Base-by-base conservation (phyloP, 2,888 invertebrate genomes). In the Idaea aversata region DNA sequence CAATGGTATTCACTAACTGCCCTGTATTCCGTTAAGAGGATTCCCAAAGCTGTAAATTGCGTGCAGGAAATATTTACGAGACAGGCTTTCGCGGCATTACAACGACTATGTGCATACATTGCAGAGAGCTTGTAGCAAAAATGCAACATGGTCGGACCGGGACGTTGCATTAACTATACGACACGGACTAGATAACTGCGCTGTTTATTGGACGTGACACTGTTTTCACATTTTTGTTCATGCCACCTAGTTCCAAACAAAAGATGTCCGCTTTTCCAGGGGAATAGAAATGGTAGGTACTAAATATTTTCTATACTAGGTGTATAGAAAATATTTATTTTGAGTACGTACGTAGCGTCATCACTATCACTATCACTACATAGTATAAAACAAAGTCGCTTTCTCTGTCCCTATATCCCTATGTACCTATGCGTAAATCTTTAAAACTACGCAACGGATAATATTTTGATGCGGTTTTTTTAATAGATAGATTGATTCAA, bases 31-130 rank as follows among this genome's bases (percentile, higher is more conserved):
- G 90, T 90, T 90, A 91, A 91, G 91, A 90, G 90, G 88, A 91
- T 89, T 90, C 87, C 86, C 87, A 87, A 87, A 86, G 89, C 89
- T 83, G 90, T 91, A 91, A 91, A 92, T 92, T 91, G 89, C 86
- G 88, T 88, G 82, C 81, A 77, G 84, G 87, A 89, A 88, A 91
- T 91, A 90, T 91, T 92, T 92, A 92, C 90, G 91, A 91, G 90
- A 90, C 91, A 89, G 86, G 86, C 85, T 85, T 88, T 85, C 84
- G 88, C 81, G 85, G 88, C 88, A 88, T 90, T 88, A 90, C 89
- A 88, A 82, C 86, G 82, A 81, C 83, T 85, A 82, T 87, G 87
- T 84, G 90, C 86, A 86, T 85, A 85, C 83, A 83, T 83, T 84
- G 83, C 82, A 78, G 75, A 75, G 77, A 80, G 83, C 83, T 84